Percentiles rank a stretch among this genome's conserved stretches.
Conservation (phyloP, 1,140 invertebrate species). For the Drosophila kepulauana region DNA sequence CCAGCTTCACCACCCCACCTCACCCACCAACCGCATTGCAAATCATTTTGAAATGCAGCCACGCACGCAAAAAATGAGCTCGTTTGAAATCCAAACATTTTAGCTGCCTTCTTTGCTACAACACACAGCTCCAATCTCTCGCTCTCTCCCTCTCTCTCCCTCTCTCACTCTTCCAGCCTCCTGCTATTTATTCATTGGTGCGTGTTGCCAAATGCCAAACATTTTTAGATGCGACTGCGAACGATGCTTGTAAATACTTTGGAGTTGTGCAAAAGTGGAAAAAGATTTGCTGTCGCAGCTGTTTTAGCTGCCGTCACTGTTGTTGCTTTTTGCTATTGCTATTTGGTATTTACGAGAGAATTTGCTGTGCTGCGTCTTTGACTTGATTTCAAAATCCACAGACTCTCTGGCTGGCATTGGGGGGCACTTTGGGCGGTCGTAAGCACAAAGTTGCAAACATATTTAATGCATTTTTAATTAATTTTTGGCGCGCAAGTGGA, state of each 20-base stretch:
- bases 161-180: constrained; percentile 5
- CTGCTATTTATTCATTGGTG: constrained; percentile 69
- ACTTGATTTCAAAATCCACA: constrained; percentile 23
- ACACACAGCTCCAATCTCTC: no score
- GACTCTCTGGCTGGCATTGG: not conserved
- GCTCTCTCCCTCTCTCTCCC: not conserved
- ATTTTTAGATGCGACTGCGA: constrained; percentile 81
- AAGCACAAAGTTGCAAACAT: constrained; percentile 45
- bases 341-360: constrained; percentile 51
- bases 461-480: constrained; percentile 80
- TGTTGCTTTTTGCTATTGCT: constrained; percentile 25
- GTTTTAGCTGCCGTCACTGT: constrained; percentile 31
- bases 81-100: constrained; percentile 79
- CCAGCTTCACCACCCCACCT: not conserved
- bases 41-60: constrained; percentile 78
- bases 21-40: constrained; percentile 51
- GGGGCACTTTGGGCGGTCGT: constrained; percentile 28
- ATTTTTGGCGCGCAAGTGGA: constrained; percentile 51
- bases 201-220: constrained; percentile 82
- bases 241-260: constrained; percentile 81
- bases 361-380: constrained; percentile 42
- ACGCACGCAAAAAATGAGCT: constrained; percentile 80
- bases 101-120: constrained; percentile 32
- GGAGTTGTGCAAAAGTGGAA: constrained; percentile 73
- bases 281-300: constrained; percentile 73